phyloP scores from a whole-genome alignment of 92 coral and sea anemone species.

The Paragorgia papillata region DNA sequence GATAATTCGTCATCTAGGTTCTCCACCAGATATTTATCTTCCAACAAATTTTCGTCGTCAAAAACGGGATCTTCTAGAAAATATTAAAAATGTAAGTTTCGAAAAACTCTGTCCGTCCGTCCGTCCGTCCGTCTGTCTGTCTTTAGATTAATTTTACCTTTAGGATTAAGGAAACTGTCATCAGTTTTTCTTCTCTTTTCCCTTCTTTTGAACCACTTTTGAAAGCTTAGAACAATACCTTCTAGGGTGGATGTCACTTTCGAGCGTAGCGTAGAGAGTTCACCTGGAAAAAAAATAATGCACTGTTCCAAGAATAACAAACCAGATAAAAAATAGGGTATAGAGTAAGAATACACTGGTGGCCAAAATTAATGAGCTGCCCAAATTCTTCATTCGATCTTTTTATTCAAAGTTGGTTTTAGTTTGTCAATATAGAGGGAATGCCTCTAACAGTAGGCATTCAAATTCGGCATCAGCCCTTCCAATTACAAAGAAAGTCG shows the following conservation, averaged over 20 bases:
- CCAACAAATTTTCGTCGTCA: background rate
- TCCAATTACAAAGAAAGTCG: no score
- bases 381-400: no score
- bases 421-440: no score
- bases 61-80: background rate
- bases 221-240: slow-evolving; percentile 15
- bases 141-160: no score
- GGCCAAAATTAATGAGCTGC: no score
- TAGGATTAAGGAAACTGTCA: background rate
- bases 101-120: background rate
- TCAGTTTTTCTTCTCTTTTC: background rate
- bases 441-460: no score
- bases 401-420: no score
- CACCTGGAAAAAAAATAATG: background rate
- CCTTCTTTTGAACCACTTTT: slow-evolving; percentile 28
- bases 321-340: no score
- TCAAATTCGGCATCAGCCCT: no score
- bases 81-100: background rate
- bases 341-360: no score
- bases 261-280: background rate
- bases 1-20: slow-evolving; percentile 8
- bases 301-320: no score
- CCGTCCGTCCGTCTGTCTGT: no score
- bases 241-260: slow-evolving; percentile 16
- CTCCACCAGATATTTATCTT: slow-evolving; percentile 27